phyloP scores from a whole-genome alignment of 2,113 vertebrate species.

The Collichthys lucidus region DNA sequence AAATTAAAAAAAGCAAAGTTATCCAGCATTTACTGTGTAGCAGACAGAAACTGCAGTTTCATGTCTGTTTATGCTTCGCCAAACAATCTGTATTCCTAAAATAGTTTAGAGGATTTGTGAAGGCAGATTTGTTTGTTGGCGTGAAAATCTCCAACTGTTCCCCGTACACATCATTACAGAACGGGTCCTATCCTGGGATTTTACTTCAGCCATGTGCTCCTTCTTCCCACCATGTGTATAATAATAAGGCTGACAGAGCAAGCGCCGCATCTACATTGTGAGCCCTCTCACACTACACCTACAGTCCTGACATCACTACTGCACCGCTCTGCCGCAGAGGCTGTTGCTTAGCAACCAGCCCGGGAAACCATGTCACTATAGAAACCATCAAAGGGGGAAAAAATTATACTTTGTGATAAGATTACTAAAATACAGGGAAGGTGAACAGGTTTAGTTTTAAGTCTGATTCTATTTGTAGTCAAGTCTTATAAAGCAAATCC shows the following conservation, averaged over 20 bases:
- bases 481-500: not conserved
- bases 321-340: constrained; percentile 85
- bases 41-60: not conserved
- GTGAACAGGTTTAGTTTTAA: constrained; percentile 27
- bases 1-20: not conserved
- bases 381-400: constrained; percentile 80
- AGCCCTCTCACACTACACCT: constrained; percentile 61
- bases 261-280: constrained; percentile 53
- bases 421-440: constrained; percentile 57
- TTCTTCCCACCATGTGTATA: constrained; percentile 43
- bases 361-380: constrained; percentile 89
- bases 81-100: constrained; percentile 37
- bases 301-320: constrained; percentile 82
- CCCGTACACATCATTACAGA: constrained; percentile 4
- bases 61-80: not conserved
- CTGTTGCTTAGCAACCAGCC: constrained; percentile 94
- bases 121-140: constrained; percentile 43
- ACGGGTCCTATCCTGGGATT: constrained; percentile 24
- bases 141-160: constrained; percentile 29
- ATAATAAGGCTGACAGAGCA: constrained; percentile 68
- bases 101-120: constrained; percentile 12
- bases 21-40: not conserved
- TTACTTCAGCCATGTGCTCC: constrained; percentile 54
- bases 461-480: not conserved
- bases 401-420: constrained; percentile 78